phyloP scores from a whole-genome alignment of 2,888 invertebrate species.

The Eledona agricola region DNA sequence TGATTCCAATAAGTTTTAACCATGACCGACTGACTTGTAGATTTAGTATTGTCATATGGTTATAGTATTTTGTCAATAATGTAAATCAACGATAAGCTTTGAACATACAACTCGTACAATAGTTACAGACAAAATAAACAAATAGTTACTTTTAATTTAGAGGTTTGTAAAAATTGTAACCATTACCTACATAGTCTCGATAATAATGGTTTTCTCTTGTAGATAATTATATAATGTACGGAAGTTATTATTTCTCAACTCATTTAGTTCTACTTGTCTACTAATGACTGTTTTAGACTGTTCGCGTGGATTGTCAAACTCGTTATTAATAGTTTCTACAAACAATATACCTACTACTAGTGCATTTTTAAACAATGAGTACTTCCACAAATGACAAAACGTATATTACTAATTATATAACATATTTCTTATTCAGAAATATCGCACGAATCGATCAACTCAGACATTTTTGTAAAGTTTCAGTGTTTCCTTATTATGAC shows the following conservation, averaged over 20 bases:
- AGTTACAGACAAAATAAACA: constrained; percentile 23
- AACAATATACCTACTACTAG: constrained; percentile 34
- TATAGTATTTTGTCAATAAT: constrained; percentile 47
- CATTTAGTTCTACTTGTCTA: constrained; percentile 13
- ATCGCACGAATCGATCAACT: constrained; percentile 16
- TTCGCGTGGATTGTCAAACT: constrained; percentile 31
- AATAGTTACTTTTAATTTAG: constrained; percentile 20
- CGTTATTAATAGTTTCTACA: constrained; percentile 25
- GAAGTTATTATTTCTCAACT: constrained; percentile 16
- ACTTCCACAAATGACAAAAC: constrained; percentile 47
- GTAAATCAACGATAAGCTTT: constrained; percentile 46
- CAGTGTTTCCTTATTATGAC: constrained; percentile 2
- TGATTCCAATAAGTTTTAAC: constrained; percentile 26
- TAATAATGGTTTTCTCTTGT: constrained; percentile 14
- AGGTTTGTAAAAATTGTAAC: constrained; percentile 5
- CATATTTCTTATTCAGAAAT: constrained; percentile 45
- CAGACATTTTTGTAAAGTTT: constrained; percentile 8
- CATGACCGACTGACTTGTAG: constrained; percentile 28
- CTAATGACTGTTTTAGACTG: constrained; percentile 19
- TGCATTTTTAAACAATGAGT: constrained; percentile 48
- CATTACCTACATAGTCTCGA: constrained; percentile 6
- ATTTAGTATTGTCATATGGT: constrained; percentile 37
- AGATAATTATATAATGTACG: constrained; percentile 15
- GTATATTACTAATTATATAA: constrained; percentile 31
- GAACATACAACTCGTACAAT: constrained; percentile 44